Evolutionary conservation across 1,140 invertebrate species (phyloP).

Genomic region (Aphelinus certus): DNA sequence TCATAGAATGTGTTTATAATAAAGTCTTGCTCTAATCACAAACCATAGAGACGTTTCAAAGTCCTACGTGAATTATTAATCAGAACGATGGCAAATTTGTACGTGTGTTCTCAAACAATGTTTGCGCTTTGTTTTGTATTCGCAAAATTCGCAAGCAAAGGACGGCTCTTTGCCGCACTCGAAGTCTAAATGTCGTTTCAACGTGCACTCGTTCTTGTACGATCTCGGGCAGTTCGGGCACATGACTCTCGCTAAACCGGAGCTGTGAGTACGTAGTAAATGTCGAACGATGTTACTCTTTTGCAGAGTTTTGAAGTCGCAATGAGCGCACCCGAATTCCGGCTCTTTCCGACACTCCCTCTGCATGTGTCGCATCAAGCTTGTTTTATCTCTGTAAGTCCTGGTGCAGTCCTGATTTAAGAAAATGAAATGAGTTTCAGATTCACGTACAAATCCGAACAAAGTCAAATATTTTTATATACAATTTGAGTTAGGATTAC

Average conservation of each 20-base stretch:
- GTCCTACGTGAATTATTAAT: no score
- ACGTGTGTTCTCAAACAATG: no score
- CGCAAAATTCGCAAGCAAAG: constrained; percentile 56
- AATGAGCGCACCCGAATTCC: constrained; percentile 46
- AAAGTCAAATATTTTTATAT: no score
- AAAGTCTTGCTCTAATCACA: no score
- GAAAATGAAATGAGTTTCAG: no score
- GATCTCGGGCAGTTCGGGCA: constrained; percentile 52
- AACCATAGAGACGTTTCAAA: no score
- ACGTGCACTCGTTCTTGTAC: constrained; percentile 55
- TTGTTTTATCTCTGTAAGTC: constrained; percentile 57
- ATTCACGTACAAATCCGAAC: no score
- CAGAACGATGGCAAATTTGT: no score
- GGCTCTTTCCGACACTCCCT: constrained; percentile 65
- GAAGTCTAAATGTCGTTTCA: constrained; percentile 34
- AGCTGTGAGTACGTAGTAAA: neutral
- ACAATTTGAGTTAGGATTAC: no score
- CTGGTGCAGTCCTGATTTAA: constrained; percentile 55
- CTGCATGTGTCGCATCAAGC: constrained; percentile 56
- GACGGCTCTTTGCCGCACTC: constrained; percentile 56
- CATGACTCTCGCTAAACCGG: neutral
- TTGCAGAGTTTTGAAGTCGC: neutral
- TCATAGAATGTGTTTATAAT: no score
- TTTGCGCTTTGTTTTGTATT: constrained; percentile 49
- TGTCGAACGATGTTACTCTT: constrained; percentile 2